phyloP scores from a whole-genome alignment of 1,140 invertebrate species.

The Halesus radiatus region DNA sequence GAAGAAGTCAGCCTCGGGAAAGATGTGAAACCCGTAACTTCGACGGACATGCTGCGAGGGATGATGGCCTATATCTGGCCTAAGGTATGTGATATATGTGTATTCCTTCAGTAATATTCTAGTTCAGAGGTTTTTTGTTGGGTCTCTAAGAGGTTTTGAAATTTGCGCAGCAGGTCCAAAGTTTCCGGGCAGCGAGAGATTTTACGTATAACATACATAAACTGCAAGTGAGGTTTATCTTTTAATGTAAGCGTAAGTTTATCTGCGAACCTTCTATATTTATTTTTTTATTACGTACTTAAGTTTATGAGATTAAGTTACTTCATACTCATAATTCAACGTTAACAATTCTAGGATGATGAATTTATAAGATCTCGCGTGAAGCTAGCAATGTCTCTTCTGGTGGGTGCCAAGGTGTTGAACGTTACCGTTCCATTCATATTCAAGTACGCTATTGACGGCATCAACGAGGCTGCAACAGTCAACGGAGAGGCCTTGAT shows the following conservation, averaged over 20 bases:
- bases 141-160: not conserved
- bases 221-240: too few species aligned
- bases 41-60: slow-evolving; percentile 85
- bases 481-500: slow-evolving; percentile 70
- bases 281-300: too few species aligned
- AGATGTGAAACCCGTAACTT: slow-evolving; percentile 75
- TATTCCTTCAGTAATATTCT: not conserved
- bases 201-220: too few species aligned
- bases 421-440: slow-evolving; percentile 97
- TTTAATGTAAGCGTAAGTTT: too few species aligned
- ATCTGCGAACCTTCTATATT: too few species aligned
- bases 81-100: slow-evolving; percentile 73
- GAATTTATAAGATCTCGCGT: slow-evolving; percentile 85
- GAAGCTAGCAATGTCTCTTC: slow-evolving; percentile 83
- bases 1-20: slow-evolving; percentile 74
- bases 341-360: slow-evolving; percentile 77
- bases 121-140: not conserved
- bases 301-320: too few species aligned
- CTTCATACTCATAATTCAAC: too few species aligned
- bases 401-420: slow-evolving; percentile 87
- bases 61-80: slow-evolving; percentile 98
- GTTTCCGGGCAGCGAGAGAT: too few species aligned
- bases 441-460: slow-evolving; percentile 95
- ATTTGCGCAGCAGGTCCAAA: too few species aligned
- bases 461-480: slow-evolving; percentile 78